These are phyloP conservation scores for Pseudococcus longispinus DNA, from an alignment of 2,888 invertebrate species.

Conservation along the genomic window DNA sequence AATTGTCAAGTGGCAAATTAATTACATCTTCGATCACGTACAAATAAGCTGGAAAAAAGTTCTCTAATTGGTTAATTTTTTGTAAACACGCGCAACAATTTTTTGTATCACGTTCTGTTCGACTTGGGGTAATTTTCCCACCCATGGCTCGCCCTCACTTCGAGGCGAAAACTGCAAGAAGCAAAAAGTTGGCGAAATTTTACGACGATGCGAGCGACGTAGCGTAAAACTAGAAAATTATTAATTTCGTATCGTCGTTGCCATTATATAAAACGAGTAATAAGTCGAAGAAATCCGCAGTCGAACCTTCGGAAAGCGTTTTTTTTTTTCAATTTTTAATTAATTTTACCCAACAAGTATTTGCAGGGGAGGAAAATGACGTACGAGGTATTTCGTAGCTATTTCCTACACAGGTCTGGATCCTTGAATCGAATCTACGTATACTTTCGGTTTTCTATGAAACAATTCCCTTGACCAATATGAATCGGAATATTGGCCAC, in stretches of 20 bases:
- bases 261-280: background rate
- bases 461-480: slow-evolving; percentile 18
- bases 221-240: background rate
- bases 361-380: background rate
- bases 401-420: background rate
- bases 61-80: slow-evolving; percentile 21
- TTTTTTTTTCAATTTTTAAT: background rate
- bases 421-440: background rate
- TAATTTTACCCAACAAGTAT: background rate
- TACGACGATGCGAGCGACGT: background rate
- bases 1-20: background rate
- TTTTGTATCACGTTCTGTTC: background rate
- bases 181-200: background rate
- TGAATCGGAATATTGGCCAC: slow-evolving; percentile 3
- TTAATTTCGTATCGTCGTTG: background rate
- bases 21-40: background rate
- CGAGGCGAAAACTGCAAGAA: background rate
- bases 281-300: background rate
- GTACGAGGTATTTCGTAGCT: background rate
- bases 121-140: background rate
- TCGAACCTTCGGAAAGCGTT: background rate
- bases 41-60: background rate
- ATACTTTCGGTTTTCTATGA: slow-evolving; percentile 1
- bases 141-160: background rate
- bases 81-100: background rate